phyloP scores from a whole-genome alignment of 2,797 vertebrate genomes.

The Spinibarbus caldwelli region DNA sequence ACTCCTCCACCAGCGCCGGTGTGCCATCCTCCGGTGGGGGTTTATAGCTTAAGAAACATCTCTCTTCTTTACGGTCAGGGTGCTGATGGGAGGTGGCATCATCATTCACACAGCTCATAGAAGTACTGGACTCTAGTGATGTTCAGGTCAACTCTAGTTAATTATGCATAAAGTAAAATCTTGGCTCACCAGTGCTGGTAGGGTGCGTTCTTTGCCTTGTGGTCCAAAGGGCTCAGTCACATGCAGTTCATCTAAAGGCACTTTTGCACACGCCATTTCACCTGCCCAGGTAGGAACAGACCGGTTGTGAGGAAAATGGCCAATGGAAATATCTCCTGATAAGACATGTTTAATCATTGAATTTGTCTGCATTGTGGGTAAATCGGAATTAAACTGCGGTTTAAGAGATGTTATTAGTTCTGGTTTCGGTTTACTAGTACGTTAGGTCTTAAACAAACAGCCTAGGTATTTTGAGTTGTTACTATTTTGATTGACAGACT shows the following conservation, averaged over 20 bases:
- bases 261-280: slow-evolving; percentile 52
- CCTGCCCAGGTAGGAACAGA: not conserved
- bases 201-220: slow-evolving; percentile 75
- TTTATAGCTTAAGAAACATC: slow-evolving; percentile 89
- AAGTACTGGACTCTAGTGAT: not conserved
- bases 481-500: not conserved
- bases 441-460: not conserved
- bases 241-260: slow-evolving; percentile 82
- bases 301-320: not conserved
- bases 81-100: slow-evolving; percentile 75
- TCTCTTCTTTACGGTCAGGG: slow-evolving; percentile 87
- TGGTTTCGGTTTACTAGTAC: not conserved
- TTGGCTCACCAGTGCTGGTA: slow-evolving; percentile 81
- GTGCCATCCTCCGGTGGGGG: slow-evolving; percentile 80
- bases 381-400: not conserved
- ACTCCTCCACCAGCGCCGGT: slow-evolving; percentile 87
- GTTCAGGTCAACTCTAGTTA: not conserved
- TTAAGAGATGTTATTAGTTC: not conserved
- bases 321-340: not conserved
- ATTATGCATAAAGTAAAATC: not conserved
- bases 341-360: not conserved
- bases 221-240: slow-evolving; percentile 73
- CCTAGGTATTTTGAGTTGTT: not conserved
- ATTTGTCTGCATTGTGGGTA: not conserved
- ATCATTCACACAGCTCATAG: not conserved